Evolutionary conservation across 2,113 vertebrate genomes (phyloP).

Genomic region (Ceuthmochares aereus): DNA sequence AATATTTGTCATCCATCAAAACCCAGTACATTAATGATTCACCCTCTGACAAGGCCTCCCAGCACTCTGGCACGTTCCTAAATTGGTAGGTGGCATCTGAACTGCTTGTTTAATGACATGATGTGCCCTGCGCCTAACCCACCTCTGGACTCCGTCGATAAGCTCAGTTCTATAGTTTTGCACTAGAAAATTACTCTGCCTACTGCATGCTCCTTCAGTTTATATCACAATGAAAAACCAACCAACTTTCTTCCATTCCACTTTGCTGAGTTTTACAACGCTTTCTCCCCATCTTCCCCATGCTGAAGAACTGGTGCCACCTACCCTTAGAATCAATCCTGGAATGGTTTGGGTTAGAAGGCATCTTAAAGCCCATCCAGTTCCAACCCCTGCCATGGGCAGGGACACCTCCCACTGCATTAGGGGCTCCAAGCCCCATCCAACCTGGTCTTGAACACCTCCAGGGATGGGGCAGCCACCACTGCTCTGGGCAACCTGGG

Average conservation of each 20-base stretch:
- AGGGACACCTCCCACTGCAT: too few species aligned
- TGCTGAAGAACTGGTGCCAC: not conserved
- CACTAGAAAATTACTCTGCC: not conserved
- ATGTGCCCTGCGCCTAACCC: not conserved
- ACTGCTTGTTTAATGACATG: not conserved
- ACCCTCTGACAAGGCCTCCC: not conserved
- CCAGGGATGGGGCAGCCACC: too few species aligned
- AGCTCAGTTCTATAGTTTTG: not conserved
- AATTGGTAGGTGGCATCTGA: not conserved
- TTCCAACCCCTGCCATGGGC: too few species aligned
- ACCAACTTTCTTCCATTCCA: not conserved
- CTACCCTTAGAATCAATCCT: not conserved
- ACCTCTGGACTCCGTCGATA: not conserved
- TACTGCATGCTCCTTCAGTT: not conserved
- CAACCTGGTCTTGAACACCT: too few species aligned
- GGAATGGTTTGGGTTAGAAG: too few species aligned
- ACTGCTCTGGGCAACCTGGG: too few species aligned
- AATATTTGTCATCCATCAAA: not conserved
- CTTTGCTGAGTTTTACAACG: accelerated
- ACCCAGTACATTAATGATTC: not conserved
- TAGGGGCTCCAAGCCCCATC: too few species aligned
- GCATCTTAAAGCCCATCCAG: too few species aligned
- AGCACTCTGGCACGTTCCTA: not conserved
- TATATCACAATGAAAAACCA: not conserved
- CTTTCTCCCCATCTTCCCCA: not conserved